These are phyloP conservation scores for Apamea sordens DNA, from an alignment of 2,888 invertebrate species.

Conservation along the genomic window DNA sequence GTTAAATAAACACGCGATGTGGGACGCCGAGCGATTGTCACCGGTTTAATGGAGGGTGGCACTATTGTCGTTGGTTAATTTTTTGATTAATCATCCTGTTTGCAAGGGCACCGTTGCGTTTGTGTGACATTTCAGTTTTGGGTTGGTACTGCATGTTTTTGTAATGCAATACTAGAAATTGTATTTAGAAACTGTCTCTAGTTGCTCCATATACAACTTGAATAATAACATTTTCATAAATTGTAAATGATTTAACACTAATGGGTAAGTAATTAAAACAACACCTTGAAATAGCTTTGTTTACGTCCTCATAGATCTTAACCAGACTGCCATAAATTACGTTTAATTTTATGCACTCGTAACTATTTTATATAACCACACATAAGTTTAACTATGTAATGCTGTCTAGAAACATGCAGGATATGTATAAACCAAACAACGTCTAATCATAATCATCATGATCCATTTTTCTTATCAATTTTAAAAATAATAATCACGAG, in stretches of 20 bases:
- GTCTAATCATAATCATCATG: conserved; percentile 38
- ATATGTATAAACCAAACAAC: conserved; percentile 32
- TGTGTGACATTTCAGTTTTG: conserved; percentile 81
- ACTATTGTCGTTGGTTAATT: conserved; percentile 89
- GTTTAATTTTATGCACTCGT: conserved; percentile 21
- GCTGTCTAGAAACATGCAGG: conserved; percentile 19
- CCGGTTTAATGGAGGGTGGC: conserved; percentile 85
- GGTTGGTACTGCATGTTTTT: conserved; percentile 57
- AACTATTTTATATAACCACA: conserved; percentile 19
- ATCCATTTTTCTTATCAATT: conserved; percentile 70
- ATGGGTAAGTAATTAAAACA: conserved; percentile 33
- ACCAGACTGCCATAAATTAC: conserved; percentile 24
- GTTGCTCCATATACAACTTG: no score
- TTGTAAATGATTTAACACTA: conserved; percentile 13
- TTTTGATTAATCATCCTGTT: conserved; percentile 89
- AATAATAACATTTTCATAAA: conserved; percentile 1
- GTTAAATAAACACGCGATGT: conserved; percentile 89
- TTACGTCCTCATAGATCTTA: conserved; percentile 13
- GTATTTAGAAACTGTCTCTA: not conserved
- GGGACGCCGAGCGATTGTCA: conserved; percentile 87
- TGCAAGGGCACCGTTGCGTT: conserved; percentile 81
- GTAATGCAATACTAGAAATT: conserved; percentile 62
- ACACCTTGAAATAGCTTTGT: conserved; percentile 33
- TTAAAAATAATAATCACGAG: conserved; percentile 77
- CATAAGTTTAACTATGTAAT: conserved; percentile 2